Conservation (phyloP, 2,888 invertebrate species). For the Abrostola tripartita region DNA sequence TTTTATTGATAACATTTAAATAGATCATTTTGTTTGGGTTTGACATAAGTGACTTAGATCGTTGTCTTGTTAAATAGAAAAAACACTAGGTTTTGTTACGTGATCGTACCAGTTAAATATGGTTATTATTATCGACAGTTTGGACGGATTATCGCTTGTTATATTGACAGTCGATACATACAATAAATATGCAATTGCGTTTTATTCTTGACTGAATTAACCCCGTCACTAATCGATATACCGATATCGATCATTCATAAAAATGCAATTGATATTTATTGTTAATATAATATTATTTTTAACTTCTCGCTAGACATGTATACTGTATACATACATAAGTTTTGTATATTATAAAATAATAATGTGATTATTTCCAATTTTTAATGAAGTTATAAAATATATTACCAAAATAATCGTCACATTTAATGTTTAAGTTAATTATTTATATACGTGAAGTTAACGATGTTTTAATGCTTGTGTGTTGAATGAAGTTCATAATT, state of each 20-base stretch:
- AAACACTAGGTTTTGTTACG: slow-evolving; percentile 37
- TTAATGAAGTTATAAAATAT: slow-evolving; percentile 53
- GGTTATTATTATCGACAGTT: slow-evolving; percentile 33
- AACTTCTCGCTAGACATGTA: slow-evolving; percentile 52
- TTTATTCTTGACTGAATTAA: too few relatives aligned
- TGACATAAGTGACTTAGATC: background rate
- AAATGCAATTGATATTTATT: slow-evolving; percentile 26
- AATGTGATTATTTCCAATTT: slow-evolving; percentile 57
- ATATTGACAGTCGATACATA: slow-evolving; percentile 20
- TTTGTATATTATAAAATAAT: slow-evolving; percentile 54
- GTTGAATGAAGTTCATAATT: slow-evolving; percentile 43
- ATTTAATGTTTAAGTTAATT: slow-evolving; percentile 58
- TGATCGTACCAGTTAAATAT: slow-evolving; percentile 25
- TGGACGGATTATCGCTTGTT: slow-evolving; percentile 28
- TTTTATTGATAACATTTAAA: too few relatives aligned
- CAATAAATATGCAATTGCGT: slow-evolving; percentile 15
- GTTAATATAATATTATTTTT: slow-evolving; percentile 41
- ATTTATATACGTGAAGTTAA: slow-evolving; percentile 51
- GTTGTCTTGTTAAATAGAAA: slow-evolving; percentile 7
- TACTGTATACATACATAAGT: slow-evolving; percentile 49
- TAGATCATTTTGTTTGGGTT: too few relatives aligned
- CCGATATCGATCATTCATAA: slow-evolving; percentile 9
- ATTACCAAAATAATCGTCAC: slow-evolving; percentile 64
- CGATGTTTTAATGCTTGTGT: slow-evolving; percentile 53
- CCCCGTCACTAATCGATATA: slow-evolving; percentile 15